Evolutionary conservation across 2,797 vertebrate species (phyloP).

Genomic region (Gallinago stenura): DNA sequence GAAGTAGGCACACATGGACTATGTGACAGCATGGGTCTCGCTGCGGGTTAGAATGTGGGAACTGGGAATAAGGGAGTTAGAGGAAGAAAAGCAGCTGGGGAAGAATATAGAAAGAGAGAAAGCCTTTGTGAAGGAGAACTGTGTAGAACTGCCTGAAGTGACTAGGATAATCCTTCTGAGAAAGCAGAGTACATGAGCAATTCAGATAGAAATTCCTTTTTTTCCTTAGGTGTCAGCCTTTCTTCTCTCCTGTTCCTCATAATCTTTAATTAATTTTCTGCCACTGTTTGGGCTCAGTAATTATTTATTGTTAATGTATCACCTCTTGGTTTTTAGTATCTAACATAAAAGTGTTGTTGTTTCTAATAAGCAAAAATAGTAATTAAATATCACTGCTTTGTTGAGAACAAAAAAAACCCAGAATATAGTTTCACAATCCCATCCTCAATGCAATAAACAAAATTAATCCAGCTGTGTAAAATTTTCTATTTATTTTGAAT

Average conservation of each 20-base stretch:
- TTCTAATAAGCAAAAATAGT: background rate
- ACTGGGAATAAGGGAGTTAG: background rate
- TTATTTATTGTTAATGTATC: background rate
- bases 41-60: background rate
- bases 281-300: background rate
- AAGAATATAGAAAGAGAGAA: background rate
- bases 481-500: background rate
- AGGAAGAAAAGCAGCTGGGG: background rate
- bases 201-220: background rate
- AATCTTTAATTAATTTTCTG: background rate
- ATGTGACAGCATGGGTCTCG: background rate
- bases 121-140: constrained; percentile 9
- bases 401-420: background rate
- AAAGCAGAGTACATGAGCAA: background rate
- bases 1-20: background rate
- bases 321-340: background rate
- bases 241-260: background rate
- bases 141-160: background rate
- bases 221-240: background rate
- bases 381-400: background rate
- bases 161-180: background rate
- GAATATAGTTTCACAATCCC: background rate
- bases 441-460: background rate
- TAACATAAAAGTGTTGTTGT: background rate
- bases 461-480: background rate